These are phyloP conservation scores for Camptogramma bilineatum DNA, from an alignment of 2,888 invertebrate genomes.

Conservation along the genomic window DNA sequence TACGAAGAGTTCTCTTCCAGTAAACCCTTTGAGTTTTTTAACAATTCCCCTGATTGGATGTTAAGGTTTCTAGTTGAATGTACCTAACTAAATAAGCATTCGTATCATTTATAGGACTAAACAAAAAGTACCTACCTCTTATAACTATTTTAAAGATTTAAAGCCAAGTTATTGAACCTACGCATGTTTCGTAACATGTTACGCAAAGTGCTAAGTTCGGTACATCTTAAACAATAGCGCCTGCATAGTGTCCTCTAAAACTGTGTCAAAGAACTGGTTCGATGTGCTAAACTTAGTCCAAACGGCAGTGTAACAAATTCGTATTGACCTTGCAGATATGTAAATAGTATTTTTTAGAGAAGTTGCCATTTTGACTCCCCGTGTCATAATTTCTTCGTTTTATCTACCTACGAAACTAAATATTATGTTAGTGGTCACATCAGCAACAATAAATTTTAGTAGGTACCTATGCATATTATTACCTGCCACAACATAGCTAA, in stretches of 20 bases:
- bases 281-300: conserved; percentile 44
- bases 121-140: neutral
- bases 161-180: conserved; percentile 42
- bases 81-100: neutral
- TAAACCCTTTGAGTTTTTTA: too few species aligned
- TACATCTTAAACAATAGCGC: conserved; percentile 62
- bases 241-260: conserved; percentile 74
- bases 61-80: neutral
- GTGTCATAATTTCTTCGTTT: neutral
- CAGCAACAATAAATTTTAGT: too few species aligned
- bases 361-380: neutral
- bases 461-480: too few species aligned
- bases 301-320: conserved; percentile 19
- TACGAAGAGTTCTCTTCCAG: too few species aligned
- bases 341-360: neutral
- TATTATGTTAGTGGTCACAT: too few species aligned
- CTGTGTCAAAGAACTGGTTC: conserved; percentile 74
- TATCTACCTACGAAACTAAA: too few species aligned
- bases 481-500: too few species aligned
- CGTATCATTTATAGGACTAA: neutral
- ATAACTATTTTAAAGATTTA: conserved; percentile 13
- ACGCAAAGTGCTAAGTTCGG: conserved; percentile 49
- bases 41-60: too few species aligned
- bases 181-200: conserved; percentile 48
- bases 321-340: conserved; percentile 18